Base-by-base conservation (phyloP, 2,888 invertebrate species). In the Helleia helle region DNA sequence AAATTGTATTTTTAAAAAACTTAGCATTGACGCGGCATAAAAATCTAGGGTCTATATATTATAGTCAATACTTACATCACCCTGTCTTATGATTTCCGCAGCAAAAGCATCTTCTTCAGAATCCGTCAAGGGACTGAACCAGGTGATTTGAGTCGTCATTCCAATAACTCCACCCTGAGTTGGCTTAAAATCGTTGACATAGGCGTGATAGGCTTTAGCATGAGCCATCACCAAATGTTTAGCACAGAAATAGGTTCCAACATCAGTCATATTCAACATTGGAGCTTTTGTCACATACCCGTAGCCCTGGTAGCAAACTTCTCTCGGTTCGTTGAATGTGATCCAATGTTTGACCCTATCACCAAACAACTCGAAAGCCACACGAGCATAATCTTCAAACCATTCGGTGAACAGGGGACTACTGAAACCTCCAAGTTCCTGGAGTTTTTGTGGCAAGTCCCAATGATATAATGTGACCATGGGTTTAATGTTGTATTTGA, bases 211-310 rank as follows among this genome's bases (percentile, higher is more conserved):
- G 0, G 65, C 79, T 9, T 56, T 63, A 0, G 86, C 87, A 58
- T 93, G 92, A 0, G 91, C 89, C 22, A 84, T 42, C 8, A 88
- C 40, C 0, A 88, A 74, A 38, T 86, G 74, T 44, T 87, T 86
- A 1, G 77, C 64, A 36, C 88, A 88, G 25, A 86, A 46, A 51
- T 89, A 89, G 9, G 79, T 86, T 0, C 67, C 83, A 1, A 80
- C 46, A 5, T 22, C 22, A 7, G 22, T 22, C 7, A 8, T 8
- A 22, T 22, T 22, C 6, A 22, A 2, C 2, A 0, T 83, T 87
- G 83, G 83, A 0, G 83, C 72, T 43, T 63, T 50, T 0, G 39
- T 18, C 0, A 47, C 60, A 1, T 50, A 56, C 0, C 77, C 83
- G 53, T 89, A 90, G 0, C 86, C 87, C 0, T 63, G 62, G 1